Evolutionary conservation across 2,888 invertebrate species (phyloP), one percentile per base, ranked within the genome.

Genomic region (Tinea semifulvella): DNA sequence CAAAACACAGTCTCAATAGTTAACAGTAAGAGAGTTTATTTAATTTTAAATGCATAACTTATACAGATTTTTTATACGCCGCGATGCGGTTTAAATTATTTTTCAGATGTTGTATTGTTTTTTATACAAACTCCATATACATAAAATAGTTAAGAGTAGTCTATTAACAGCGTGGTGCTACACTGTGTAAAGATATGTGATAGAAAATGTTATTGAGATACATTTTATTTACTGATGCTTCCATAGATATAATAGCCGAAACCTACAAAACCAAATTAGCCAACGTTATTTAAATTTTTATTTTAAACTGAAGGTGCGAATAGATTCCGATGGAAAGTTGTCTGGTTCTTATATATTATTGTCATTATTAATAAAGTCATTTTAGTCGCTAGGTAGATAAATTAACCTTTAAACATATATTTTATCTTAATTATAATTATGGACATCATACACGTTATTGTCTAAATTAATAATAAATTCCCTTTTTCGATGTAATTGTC

Each of bases 91-190:
- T 72, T 74, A 75, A 76, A 75, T 80, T 69, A 77, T 77, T 77
- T 76, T 75, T 75, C 79, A 77, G 76, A 79, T 75, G 42, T 44
- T 44, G 72, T 75, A 77, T 73, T 76, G 65, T 71, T 74, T 77
- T 80, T 77, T 80, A 74, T 80, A 79, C 74, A 70, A 22, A 70
- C 75, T 68, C 74, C 72, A 72, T 79, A 73, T 77, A 79, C 77
- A 68, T 61, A 66, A 65, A 72, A 75, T 79, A 79, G 76, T 76
- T 65, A 72, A 79, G 66, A 65, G 56, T 64, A 59, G 75, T 79
- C 76, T 76, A 74, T 75, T 79, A 79, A 79, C 73, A 59, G 80
- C 68, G 79, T 77, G 80, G 80, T 80, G 79, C 79, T 80, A 79
- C 73, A 76, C 63, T 60, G 74, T 73, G 76, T 75, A 79, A 80